These are phyloP conservation scores for Dicrurus megarhynchus DNA, from an alignment of 2,113 vertebrate species.

Conservation along the genomic window DNA sequence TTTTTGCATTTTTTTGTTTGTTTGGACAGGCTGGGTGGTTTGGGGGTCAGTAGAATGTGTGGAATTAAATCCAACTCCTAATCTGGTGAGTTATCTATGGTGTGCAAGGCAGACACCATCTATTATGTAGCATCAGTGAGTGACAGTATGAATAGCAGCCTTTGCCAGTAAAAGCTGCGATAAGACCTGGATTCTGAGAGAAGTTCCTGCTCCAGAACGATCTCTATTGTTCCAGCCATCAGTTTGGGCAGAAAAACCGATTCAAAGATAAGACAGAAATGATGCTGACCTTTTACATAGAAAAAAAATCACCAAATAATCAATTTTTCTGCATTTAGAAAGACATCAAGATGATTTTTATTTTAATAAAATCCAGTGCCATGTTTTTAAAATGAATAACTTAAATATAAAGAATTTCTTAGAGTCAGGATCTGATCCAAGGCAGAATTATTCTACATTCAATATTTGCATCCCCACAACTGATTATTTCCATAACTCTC, in stretches of 20 bases:
- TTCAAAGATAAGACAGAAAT: constrained; percentile 76
- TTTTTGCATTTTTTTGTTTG: not conserved
- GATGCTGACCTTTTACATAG: constrained; percentile 47
- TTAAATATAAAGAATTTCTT: not conserved
- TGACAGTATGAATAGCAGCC: constrained; percentile 81
- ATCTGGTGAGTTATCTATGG: constrained; percentile 81
- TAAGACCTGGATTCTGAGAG: constrained; percentile 73
- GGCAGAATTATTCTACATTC: not conserved
- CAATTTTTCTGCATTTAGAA: constrained; percentile 81
- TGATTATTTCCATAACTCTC: not conserved
- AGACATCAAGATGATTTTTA: constrained; percentile 60
- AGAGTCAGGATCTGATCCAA: not conserved
- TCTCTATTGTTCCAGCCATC: constrained; percentile 80
- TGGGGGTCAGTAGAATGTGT: constrained; percentile 7
- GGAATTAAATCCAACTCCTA: constrained; percentile 67
- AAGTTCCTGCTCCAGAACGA: constrained; percentile 64
- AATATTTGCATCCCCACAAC: not conserved
- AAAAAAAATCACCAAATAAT: constrained; percentile 56
- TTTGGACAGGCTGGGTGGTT: not conserved
- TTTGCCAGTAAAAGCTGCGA: constrained; percentile 72
- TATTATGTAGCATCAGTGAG: constrained; percentile 74
- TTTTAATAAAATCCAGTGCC: not conserved
- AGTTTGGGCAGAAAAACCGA: constrained; percentile 75
- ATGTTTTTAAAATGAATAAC: not conserved
- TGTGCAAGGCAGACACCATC: constrained; percentile 78